Conservation (phyloP, 2,113 vertebrate species). For the Toxotes chatareus region DNA sequence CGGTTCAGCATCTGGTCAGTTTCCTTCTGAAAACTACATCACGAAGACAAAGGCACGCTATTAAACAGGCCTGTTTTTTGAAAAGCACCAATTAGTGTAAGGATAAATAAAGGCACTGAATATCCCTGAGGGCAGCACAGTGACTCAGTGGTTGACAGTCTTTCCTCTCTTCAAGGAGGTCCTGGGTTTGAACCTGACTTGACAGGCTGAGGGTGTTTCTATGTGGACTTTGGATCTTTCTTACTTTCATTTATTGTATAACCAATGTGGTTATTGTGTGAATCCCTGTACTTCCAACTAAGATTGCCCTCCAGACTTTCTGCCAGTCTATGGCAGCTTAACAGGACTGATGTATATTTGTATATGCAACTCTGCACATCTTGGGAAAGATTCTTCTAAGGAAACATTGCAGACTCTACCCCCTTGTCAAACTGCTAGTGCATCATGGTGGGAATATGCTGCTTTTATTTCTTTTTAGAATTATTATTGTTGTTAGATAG, state of each 20-base stretch:
- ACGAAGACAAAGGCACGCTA: background rate
- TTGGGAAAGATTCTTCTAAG: background rate
- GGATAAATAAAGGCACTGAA: background rate
- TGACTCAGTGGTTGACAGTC: background rate
- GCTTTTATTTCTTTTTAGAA: background rate
- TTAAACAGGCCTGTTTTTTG: background rate
- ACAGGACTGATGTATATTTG: background rate
- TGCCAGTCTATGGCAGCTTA: background rate
- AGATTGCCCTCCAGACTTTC: background rate
- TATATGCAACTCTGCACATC: background rate
- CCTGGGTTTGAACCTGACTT: background rate
- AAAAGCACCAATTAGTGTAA: slow-evolving; percentile 1
- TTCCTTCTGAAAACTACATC: background rate
- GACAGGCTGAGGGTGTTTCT: background rate
- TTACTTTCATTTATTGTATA: background rate
- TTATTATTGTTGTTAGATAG: background rate
- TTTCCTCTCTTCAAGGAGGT: background rate
- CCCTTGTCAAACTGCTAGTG: background rate
- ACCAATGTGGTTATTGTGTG: background rate
- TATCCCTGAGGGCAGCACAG: background rate
- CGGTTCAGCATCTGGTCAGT: background rate
- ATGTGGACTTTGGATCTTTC: background rate
- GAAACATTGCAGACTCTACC: background rate
- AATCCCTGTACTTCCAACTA: background rate
- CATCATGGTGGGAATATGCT: background rate